Evolutionary conservation across 2,797 vertebrate genomes (phyloP).

Genomic region (Malurus splendens): DNA sequence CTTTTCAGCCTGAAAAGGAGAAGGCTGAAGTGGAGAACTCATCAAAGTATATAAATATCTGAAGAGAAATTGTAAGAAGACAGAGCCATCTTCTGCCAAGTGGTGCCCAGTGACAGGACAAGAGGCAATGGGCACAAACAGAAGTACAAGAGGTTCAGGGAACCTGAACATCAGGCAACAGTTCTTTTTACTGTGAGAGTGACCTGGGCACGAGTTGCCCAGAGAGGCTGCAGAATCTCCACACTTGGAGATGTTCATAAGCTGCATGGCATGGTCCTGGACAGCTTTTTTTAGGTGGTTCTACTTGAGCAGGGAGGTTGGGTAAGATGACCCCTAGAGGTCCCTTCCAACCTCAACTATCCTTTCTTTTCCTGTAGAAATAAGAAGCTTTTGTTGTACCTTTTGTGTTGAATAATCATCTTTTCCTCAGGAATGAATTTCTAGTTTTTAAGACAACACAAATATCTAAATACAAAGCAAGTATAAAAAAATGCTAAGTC

Average conservation of each 20-base stretch:
- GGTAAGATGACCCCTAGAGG: not conserved
- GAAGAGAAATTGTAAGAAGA: not conserved
- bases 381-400: not conserved
- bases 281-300: not conserved
- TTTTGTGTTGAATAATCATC: not conserved
- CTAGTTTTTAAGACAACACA: not conserved
- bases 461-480: not conserved
- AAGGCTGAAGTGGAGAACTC: not conserved
- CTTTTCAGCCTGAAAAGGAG: not conserved
- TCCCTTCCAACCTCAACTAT: not conserved
- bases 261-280: not conserved
- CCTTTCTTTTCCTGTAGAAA: not conserved
- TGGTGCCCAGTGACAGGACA: not conserved
- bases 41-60: not conserved
- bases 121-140: not conserved
- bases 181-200: not conserved
- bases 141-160: not conserved
- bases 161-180: not conserved
- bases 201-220: not conserved
- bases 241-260: not conserved
- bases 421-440: not conserved
- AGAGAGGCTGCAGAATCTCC: not conserved
- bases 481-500: not conserved
- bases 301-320: not conserved
- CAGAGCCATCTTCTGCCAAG: not conserved